A percentile compares a stretch with the other conserved stretches of the same genome.
Conservation (phyloP, 2,113 vertebrate species). For the Symphodus melops region DNA sequence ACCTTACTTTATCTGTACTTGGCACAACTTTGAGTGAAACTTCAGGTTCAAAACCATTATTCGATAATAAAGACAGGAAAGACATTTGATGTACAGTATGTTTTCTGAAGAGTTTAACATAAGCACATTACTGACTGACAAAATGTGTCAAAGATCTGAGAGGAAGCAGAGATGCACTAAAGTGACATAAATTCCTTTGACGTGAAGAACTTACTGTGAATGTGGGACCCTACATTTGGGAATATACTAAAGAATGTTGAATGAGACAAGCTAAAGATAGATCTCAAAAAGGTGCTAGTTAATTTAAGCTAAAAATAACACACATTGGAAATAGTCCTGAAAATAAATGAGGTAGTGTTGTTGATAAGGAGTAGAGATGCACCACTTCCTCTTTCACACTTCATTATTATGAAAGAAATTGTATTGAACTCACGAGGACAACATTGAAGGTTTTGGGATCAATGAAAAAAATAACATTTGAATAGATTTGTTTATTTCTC, state of each 20-base stretch:
- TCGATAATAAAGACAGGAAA: conserved; percentile 15
- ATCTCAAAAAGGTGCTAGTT: conserved; percentile 62
- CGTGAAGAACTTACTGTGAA: conserved; percentile 50
- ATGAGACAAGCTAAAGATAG: conserved; percentile 55
- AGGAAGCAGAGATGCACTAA: conserved; percentile 46
- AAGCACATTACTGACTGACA: conserved; percentile 20
- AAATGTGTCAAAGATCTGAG: conserved; percentile 24
- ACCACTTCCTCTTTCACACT: conserved; percentile 42
- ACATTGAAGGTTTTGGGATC: not conserved
- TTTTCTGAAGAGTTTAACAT: not conserved
- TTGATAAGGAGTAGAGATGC: conserved; percentile 74
- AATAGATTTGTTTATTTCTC: conserved; percentile 3
- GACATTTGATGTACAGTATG: not conserved
- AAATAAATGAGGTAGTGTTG: conserved; percentile 85
- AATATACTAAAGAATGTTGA: conserved; percentile 57
- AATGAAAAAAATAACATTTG: not conserved
- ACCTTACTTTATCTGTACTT: not conserved
- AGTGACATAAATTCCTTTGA: conserved; percentile 38
- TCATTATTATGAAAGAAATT: conserved; percentile 19
- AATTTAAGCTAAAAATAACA: conserved; percentile 62
- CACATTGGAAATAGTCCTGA: conserved; percentile 66
- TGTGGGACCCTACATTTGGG: conserved; percentile 55
- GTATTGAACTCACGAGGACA: conserved; percentile 4
- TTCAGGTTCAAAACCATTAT: not conserved
- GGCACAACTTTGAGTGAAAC: not conserved